Evolutionary conservation across 2,797 vertebrate genomes (phyloP), one percentile per base, ranked within the genome.

Genomic region (Natrix natrix): DNA sequence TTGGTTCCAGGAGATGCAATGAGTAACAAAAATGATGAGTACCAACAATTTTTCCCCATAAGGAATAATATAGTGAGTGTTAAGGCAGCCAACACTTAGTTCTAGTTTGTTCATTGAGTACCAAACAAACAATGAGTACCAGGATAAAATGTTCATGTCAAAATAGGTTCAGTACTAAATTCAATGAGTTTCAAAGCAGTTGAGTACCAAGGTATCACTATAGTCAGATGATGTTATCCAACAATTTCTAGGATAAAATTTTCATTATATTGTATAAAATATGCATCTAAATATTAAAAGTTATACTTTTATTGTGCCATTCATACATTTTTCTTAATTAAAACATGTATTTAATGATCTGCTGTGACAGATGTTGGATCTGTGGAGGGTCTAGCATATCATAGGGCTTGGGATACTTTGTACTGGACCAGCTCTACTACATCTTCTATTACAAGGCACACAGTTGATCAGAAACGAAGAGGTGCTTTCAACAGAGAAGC

Each of bases 391-490:
- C 98, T 99, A 96, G 99, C 99, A 28, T 99, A 99, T 95, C 99
- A 99, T 92, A 97, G 97, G 88, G 98, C 98, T 43, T 99, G 99
- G 99, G 99, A 99, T 97, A 98, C 99, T 1, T 96, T 99, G 28
- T 99, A 99, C 96, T 99, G 99, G 99, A 99, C 99, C 96, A 99
- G 99, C 96, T 99, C 99, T 89, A 99, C 99, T 16, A 99, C 99
- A 0, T 99, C 99, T 91, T 99, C 98, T 94, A 99, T 99, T 97
- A 99, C 97, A 43, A 98, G 99, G 91, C 98, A 99, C 95, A 98
- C 98, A 1, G 98, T 99, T 89, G 98, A 99, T 96, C 98, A 98
- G 96, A 98, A 94, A 32, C 97, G 97, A 69, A 98, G 94, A 0
- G 98, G 98, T 16, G 98, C 99, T 1, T 98, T 99, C 93, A 95